These are phyloP conservation scores for Puffinus mauretanicus DNA, from an alignment of 2,113 vertebrate genomes.

Conservation along the genomic window DNA sequence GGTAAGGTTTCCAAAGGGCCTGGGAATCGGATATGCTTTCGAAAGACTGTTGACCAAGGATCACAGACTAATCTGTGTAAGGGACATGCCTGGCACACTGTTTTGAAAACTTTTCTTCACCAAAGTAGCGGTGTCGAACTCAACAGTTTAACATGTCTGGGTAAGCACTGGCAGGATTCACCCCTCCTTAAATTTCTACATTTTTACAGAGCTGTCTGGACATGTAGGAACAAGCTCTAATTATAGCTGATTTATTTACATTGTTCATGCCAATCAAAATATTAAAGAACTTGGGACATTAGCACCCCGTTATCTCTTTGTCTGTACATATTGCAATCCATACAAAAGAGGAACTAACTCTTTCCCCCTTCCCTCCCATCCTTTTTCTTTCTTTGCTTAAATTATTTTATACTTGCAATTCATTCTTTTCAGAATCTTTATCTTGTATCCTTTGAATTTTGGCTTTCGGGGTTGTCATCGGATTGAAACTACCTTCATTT, in stretches of 20 bases:
- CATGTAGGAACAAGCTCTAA: conserved; percentile 7
- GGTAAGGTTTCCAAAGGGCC: conserved; percentile 42
- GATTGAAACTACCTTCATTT: background rate
- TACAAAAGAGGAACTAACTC: background rate
- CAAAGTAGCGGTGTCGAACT: background rate
- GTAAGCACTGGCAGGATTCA: background rate
- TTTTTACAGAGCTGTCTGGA: conserved; percentile 47
- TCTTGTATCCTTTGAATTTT: background rate
- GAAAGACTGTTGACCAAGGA: background rate
- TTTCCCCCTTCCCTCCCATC: background rate
- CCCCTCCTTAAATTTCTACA: background rate
- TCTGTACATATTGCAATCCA: background rate
- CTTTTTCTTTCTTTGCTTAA: background rate
- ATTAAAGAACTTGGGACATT: background rate
- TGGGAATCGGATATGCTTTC: background rate
- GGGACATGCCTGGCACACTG: background rate
- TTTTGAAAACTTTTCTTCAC: background rate
- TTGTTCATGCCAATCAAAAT: background rate
- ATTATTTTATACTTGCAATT: background rate
- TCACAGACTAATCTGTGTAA: background rate
- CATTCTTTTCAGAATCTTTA: background rate
- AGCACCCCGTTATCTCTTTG: conserved; percentile 5
- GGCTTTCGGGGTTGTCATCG: background rate
- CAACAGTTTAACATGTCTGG: background rate
- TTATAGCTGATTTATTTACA: background rate